Conservation (phyloP, 53 echinoderm and acorn worm species). For the Zoroaster sp. region DNA sequence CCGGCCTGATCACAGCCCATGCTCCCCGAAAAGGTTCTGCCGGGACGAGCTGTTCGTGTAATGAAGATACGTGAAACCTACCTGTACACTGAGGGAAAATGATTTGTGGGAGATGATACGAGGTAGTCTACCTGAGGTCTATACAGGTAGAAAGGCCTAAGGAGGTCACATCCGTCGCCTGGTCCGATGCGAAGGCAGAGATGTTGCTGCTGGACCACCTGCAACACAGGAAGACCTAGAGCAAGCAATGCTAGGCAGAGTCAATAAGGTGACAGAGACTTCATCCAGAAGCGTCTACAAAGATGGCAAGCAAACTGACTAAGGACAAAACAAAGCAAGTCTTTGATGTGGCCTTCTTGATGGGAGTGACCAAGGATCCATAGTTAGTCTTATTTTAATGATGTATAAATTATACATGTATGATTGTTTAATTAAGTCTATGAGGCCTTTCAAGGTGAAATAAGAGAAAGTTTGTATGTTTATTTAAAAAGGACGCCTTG, state of each 20-base stretch:
- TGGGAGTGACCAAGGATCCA: no score
- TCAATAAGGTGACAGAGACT: no score
- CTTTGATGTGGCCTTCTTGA: no score
- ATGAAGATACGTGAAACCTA: not conserved
- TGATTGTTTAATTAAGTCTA: no score
- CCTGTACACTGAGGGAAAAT: not conserved
- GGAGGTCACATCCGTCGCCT: not conserved
- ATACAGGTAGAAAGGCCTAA: not conserved
- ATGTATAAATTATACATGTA: no score
- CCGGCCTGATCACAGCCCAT: not conserved
- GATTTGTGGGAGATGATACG: not conserved
- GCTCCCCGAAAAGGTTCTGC: not conserved
- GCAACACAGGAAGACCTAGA: not conserved
- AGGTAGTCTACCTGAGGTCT: constrained; percentile 7
- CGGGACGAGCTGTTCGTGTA: not conserved
- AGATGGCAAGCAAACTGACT: not conserved
- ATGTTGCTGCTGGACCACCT: not conserved
- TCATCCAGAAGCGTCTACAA: no score
- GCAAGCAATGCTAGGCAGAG: no score
- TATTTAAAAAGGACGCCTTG: no score
- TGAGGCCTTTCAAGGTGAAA: no score
- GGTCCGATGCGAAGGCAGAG: not conserved
- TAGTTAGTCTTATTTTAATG: no score
- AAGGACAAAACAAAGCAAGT: not conserved
- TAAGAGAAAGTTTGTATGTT: no score